A percentile compares a stretch with the other conserved stretches of the same genome.
Conservation (phyloP, 2,888 invertebrate species). For the Heteropelma amictum region DNA sequence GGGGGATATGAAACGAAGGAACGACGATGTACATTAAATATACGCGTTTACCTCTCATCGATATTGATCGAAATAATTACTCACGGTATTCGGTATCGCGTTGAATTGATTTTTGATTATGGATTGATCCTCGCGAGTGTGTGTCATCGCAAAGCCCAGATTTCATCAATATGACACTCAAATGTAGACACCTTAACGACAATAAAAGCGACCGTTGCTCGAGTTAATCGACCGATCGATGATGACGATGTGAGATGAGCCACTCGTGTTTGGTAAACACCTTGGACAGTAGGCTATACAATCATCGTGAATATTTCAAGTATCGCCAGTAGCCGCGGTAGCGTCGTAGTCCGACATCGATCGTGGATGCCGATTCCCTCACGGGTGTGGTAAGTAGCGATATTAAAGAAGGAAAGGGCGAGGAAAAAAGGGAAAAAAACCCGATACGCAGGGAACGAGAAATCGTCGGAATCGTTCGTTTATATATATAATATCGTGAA, state of each 20-base stretch:
- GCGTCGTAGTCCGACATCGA: conserved; percentile 39
- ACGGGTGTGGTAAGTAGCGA: conserved; percentile 42
- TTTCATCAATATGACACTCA: conserved; percentile 14
- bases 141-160: conserved; percentile 28
- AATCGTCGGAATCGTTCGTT: conserved; percentile 33
- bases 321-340: conserved; percentile 17
- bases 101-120: too few relatives aligned
- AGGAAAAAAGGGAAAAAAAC: conserved; percentile 39
- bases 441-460: conserved; percentile 38
- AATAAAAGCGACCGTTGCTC: conserved; percentile 4
- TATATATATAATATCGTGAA: conserved; percentile 36
- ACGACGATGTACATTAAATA: background rate
- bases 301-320: conserved; percentile 60
- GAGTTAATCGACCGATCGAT: conserved; percentile 54
- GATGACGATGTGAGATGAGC: conserved; percentile 44
- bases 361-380: conserved; percentile 42
- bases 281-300: conserved; percentile 42
- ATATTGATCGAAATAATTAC: too few relatives aligned
- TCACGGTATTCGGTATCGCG: conserved; percentile 9
- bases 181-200: conserved; percentile 24
- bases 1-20: background rate
- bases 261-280: conserved; percentile 55
- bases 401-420: background rate
- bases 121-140: too few relatives aligned
- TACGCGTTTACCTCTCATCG: too few relatives aligned